Percentiles rank a stretch among this genome's conserved stretches.
These are phyloP conservation scores for Sycophila texana DNA, from an alignment of 2,888 invertebrate genomes.

Conservation along the genomic window DNA sequence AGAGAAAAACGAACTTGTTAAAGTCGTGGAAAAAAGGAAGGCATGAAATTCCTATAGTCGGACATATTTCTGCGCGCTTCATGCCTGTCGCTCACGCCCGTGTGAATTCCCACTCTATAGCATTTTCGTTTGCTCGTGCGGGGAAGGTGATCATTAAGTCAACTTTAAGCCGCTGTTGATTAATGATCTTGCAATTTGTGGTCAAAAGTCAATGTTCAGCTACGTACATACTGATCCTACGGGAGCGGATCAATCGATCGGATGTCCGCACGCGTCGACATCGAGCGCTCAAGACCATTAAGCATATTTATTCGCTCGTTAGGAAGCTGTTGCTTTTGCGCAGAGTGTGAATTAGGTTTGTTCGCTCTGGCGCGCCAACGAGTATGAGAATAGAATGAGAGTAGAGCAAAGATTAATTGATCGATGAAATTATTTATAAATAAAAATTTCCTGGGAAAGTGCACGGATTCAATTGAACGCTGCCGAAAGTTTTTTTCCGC, in stretches of 20 bases:
- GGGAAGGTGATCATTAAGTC: constrained; percentile 11
- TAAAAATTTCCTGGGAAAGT: too few species aligned
- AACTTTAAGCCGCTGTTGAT: constrained; percentile 19
- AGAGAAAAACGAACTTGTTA: too few species aligned
- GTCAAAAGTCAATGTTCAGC: constrained; percentile 10
- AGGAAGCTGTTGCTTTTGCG: neutral
- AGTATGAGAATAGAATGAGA: neutral
- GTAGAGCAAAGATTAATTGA: neutral
- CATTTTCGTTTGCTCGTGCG: constrained; percentile 1
- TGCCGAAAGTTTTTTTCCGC: too few species aligned
- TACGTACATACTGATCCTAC: too few species aligned
- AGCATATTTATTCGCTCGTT: constrained; percentile 47
- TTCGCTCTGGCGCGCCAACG: neutral
- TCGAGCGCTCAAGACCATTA: neutral
- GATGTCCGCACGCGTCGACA: neutral
- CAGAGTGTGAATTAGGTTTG: neutral
- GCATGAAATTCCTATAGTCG: too few species aligned
- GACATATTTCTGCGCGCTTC: neutral
- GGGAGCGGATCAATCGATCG: neutral
- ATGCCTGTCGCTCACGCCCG: constrained; percentile 9
- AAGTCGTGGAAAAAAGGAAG: too few species aligned
- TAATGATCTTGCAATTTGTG: constrained; percentile 12
- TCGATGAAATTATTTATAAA: too few species aligned
- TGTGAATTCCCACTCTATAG: constrained; percentile 12
- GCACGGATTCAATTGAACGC: too few species aligned